Evolutionary conservation across 1,140 invertebrate species (phyloP).

Genomic region (Meloidogyne exigua): DNA sequence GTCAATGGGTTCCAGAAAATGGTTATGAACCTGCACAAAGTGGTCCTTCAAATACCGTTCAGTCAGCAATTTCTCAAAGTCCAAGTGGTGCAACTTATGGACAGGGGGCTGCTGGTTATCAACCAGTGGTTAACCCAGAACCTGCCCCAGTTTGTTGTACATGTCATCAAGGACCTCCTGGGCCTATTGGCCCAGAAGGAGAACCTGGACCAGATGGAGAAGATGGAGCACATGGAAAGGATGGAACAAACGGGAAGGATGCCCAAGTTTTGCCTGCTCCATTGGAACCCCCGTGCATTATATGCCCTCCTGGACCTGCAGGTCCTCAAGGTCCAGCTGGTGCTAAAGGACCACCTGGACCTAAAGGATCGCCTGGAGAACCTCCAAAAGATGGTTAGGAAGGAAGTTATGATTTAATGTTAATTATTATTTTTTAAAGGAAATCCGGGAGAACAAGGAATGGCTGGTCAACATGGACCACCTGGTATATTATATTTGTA

Average conservation of each 20-base stretch:
- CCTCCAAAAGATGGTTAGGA: conserved; percentile 28
- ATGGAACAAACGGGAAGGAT: conserved; percentile 59
- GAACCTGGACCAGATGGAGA: conserved; percentile 47
- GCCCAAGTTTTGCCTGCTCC: conserved; percentile 52
- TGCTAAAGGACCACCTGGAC: conserved; percentile 49
- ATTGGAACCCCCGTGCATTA: conserved; percentile 53
- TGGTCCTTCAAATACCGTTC: conserved; percentile 16
- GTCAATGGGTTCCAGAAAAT: conserved; percentile 62
- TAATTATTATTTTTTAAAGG: conserved; percentile 27
- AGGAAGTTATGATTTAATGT: not conserved
- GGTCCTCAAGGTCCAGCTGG: conserved; percentile 55
- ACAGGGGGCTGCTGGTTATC: conserved; percentile 39
- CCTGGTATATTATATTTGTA: not conserved
- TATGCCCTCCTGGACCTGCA: conserved; percentile 59
- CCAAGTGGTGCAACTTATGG: conserved; percentile 27
- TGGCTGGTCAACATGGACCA: conserved; percentile 62
- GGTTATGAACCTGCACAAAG: conserved; percentile 15
- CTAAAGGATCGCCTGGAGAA: conserved; percentile 48
- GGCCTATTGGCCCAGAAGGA: conserved; percentile 59
- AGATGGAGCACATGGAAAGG: conserved; percentile 61
- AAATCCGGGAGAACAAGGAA: conserved; percentile 56
- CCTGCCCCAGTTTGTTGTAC: conserved; percentile 63
- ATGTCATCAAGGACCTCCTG: conserved; percentile 58
- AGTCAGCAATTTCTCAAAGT: conserved; percentile 10
- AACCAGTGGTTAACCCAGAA: conserved; percentile 55